Evolutionary conservation across 2,797 vertebrate species (phyloP), one percentile per base, ranked within the genome.

Genomic region (Sandelia bainsii): DNA sequence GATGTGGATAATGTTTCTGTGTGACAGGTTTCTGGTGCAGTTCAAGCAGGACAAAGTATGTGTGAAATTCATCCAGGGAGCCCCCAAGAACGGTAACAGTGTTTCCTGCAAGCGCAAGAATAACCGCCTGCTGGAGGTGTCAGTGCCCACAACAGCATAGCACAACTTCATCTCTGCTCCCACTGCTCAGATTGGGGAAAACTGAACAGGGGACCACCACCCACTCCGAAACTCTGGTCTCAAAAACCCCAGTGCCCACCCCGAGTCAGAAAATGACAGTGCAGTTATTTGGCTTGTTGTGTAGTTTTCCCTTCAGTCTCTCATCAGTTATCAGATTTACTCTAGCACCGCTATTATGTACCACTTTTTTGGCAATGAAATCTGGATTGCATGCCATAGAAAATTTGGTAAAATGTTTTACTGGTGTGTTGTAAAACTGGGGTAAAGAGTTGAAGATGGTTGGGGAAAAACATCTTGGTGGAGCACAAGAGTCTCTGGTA

Each of bases 31-130:
- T 72, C 93, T 99, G 80, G 97, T 99, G 79, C 98, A 99, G 86
- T 99, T 99, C 93, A 96, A 96, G 69, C 97, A 98, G 61, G 97
- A 99, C 89, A 98, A 97, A 94, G 98, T 99, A 0, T 99, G 97
- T n/a, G 97, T 99, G 79, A 99, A 99, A 86, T 99, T 99, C 86
- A 94, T 99, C 84, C 97, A 95, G 79, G 95, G 95, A 59, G 93
- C 85, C 83, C 94, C 96, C 80, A 99, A 96, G 82, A 99, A 98
- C 0, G 96, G 97, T 89, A 98, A 93, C 80, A 91, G 95, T 17
- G 97, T 93, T 6, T 93, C 95, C 11, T 99, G 98, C 95, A 99
- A 98, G 83, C 96, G 98, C 90, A 99, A 97, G 95, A 99, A 98
- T 94, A 99, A 99, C 89, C 96, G 97, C 10, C 96, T 99, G 73